Evolutionary conservation across 2,113 vertebrate species (phyloP).

Genomic region (Proterorhinus semilunaris): DNA sequence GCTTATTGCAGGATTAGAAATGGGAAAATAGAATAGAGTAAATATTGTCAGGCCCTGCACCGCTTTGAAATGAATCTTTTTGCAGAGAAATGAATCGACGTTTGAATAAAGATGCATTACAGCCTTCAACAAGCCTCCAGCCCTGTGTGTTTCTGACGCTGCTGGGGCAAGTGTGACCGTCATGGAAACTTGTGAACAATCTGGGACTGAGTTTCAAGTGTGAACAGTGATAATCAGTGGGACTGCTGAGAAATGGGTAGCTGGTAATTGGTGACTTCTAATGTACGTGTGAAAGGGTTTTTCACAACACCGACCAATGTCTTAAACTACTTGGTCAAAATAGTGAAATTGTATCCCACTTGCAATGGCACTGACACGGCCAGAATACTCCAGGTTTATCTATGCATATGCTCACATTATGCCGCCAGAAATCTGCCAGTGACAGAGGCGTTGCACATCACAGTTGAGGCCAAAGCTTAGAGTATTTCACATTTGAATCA

Average conservation of each 20-base stretch:
- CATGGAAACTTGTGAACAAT: conserved; percentile 3
- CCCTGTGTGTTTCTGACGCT: background rate
- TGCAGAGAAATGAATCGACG: background rate
- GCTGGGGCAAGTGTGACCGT: background rate
- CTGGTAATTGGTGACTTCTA: conserved; percentile 5
- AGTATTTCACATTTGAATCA: conserved; percentile 23
- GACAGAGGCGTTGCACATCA: conserved; percentile 17
- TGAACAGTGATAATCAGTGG: conserved; percentile 6
- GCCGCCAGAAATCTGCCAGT: conserved; percentile 4
- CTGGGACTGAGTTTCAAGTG: background rate
- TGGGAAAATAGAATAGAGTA: too few relatives aligned
- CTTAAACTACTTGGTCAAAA: background rate
- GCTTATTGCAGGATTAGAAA: too few relatives aligned
- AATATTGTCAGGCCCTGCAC: too few relatives aligned
- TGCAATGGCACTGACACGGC: background rate
- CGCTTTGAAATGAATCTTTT: too few relatives aligned
- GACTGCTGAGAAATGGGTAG: background rate
- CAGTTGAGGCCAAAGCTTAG: conserved; percentile 6
- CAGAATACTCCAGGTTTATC: background rate
- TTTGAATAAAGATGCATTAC: background rate
- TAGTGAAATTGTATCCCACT: background rate
- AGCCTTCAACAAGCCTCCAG: background rate
- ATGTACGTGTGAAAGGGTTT: conserved; percentile 1
- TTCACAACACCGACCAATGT: background rate
- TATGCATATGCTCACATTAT: background rate